Base-by-base conservation (phyloP, 2,113 vertebrate species). In the Miniopterus natalensis region DNA sequence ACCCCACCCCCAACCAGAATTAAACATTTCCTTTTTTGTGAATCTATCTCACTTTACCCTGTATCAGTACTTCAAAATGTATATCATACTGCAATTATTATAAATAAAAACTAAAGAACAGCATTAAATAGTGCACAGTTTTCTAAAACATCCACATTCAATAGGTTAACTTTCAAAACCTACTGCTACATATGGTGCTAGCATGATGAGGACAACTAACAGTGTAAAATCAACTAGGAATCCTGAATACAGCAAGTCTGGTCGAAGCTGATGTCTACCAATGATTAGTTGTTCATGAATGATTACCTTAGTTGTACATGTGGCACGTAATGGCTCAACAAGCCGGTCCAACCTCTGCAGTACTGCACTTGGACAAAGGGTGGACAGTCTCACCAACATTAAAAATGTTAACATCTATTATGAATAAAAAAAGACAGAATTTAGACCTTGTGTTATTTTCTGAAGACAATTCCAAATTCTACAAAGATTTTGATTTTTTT, bases 391-490 rank as follows among this genome's bases (percentile, higher is more conserved):
- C 88, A 99, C 99, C 98, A 99, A 98, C 99, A 99, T 99, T 97
- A 99, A 99, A 98, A 99, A 99, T 36, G 99, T 99, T 97, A 99
- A 98, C 99, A 99, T 99, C 99, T 99, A 89, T 51, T 92, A 86
- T 14, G 25, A 95, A 92, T 75, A 31, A 92, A 95, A 77, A 78
- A 0, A 95, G 14, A 70, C 47, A 93, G 93, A 63, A 93, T 75
- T 84, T 75, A 79, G 40, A 71, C 6, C 61, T 53, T 49, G 55
- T 40, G 89, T 74, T n/a, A 81, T 3, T 70, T 95, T 63, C 88
- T 77, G 71, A 83, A 59, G 61, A 96, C 8, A 96, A 79, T 27
- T 75, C 20, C 29, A 94, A 51, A 85, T 88, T 65, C 49, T 36
- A 36, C 36, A 36, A 36, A 36, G 36, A 2, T 36, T 36, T 36